phyloP scores from a whole-genome alignment of 2,113 vertebrate species.

The Strix uralensis region DNA sequence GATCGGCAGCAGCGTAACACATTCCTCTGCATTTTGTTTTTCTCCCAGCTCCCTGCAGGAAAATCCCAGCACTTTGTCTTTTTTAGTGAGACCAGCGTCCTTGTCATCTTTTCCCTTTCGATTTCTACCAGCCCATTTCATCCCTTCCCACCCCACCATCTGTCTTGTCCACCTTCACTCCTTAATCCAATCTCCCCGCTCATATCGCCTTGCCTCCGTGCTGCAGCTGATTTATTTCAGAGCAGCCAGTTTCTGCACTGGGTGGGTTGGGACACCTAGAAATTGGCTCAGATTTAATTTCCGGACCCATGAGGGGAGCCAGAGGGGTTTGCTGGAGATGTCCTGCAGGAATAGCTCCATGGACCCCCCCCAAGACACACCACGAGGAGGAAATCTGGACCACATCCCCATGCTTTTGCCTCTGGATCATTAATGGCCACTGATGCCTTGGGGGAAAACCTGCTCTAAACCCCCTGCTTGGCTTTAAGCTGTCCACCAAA shows the following conservation, averaged over 20 bases:
- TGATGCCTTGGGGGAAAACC: background rate
- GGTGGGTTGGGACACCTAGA: background rate
- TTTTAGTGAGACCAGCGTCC: background rate
- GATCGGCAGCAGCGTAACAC: fast-evolving
- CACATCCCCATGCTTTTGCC: background rate
- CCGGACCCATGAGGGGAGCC: background rate
- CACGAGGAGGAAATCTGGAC: fast-evolving
- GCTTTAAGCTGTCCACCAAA: background rate
- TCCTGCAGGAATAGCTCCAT: background rate
- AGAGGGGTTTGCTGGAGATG: background rate
- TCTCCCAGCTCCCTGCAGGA: background rate
- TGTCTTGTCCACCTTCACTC: background rate
- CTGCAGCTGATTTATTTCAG: background rate
- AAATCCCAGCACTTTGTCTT: background rate
- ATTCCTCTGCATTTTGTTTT: background rate
- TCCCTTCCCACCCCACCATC: background rate
- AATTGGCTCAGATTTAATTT: background rate
- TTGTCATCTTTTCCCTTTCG: background rate
- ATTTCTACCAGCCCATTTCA: conserved; percentile 14
- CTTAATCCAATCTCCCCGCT: background rate
- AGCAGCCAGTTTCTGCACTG: fast-evolving
- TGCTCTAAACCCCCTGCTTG: background rate
- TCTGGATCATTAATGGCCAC: background rate
- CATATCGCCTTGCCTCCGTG: background rate
- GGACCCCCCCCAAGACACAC: background rate